A percentile compares a stretch with the other conserved stretches of the same genome.
Evolutionary conservation across 2,888 invertebrate species (phyloP).

Genomic region (Lepidocyrtoides sp.): DNA sequence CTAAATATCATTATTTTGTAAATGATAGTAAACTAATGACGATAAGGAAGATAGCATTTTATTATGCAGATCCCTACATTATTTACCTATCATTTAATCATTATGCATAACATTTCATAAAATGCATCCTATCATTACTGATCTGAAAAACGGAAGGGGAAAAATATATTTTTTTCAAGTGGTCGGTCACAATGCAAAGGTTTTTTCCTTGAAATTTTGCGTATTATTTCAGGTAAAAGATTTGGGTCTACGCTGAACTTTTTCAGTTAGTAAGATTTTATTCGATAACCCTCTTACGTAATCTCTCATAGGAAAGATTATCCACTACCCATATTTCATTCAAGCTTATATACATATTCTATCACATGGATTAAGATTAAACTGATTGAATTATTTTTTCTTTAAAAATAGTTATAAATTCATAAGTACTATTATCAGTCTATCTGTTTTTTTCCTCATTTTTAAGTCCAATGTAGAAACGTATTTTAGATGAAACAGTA

Average conservation of each 20-base stretch:
- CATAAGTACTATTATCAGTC: neutral
- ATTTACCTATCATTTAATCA: too few relatives aligned
- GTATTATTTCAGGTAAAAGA: too few relatives aligned
- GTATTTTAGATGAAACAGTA: neutral
- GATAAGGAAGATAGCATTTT: neutral
- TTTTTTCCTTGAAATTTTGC: too few relatives aligned
- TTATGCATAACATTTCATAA: too few relatives aligned
- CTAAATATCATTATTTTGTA: neutral
- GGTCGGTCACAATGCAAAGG: too few relatives aligned
- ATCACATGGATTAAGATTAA: constrained; percentile 28
- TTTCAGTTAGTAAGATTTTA: neutral
- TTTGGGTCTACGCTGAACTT: neutral
- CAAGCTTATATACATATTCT: neutral
- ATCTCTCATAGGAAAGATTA: neutral
- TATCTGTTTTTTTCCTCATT: neutral
- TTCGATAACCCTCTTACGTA: neutral
- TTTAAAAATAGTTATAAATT: neutral
- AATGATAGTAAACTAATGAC: neutral
- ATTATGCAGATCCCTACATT: neutral
- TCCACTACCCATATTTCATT: constrained; percentile 12
- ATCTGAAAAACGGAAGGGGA: too few relatives aligned
- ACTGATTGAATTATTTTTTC: constrained; percentile 17
- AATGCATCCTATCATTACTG: too few relatives aligned
- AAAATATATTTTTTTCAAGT: too few relatives aligned
- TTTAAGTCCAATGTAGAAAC: neutral